phyloP scores from a whole-genome alignment of 2,888 invertebrate species.

The Priocnemis perturbator region DNA sequence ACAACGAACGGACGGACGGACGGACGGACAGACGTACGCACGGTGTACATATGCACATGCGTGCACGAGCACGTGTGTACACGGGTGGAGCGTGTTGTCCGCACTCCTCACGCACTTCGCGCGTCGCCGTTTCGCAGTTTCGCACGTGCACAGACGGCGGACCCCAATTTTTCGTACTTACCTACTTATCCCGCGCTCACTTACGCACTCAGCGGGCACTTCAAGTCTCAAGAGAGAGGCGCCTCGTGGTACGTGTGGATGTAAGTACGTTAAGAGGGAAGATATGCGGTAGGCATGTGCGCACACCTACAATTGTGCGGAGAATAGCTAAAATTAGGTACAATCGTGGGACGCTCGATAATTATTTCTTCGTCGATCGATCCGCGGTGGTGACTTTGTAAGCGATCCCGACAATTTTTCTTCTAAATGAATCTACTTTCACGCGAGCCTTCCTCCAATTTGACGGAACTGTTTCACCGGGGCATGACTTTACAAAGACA shows the following conservation, averaged over 20 bases:
- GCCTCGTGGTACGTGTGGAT: conserved; percentile 3
- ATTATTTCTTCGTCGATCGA: too few relatives aligned
- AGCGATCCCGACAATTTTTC: too few relatives aligned
- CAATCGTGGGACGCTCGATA: conserved; percentile 13
- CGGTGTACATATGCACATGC: conserved; percentile 4
- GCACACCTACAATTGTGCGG: too few relatives aligned
- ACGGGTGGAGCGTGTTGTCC: conserved; percentile 1
- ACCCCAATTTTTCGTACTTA: conserved; percentile 36
- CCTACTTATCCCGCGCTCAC: conserved; percentile 44
- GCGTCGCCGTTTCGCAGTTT: conserved; percentile 2
- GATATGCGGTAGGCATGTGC: conserved; percentile 15
- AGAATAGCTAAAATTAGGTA: conserved; percentile 50
- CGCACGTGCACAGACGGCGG: conserved; percentile 20
- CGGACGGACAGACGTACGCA: not conserved
- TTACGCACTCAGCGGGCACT: conserved; percentile 25
- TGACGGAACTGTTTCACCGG: too few relatives aligned
- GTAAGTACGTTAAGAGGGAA: conserved; percentile 21
- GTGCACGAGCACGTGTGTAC: not conserved
- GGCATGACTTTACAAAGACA: too few relatives aligned
- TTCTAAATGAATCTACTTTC: too few relatives aligned
- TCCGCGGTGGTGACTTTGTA: too few relatives aligned
- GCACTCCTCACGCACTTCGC: conserved; percentile 14
- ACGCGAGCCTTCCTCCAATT: too few relatives aligned
- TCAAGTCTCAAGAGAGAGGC: too few relatives aligned
- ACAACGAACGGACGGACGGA: too few relatives aligned